These are phyloP conservation scores for Oreotrochilus melanogaster DNA, from an alignment of 2,113 vertebrate genomes.

Conservation along the genomic window DNA sequence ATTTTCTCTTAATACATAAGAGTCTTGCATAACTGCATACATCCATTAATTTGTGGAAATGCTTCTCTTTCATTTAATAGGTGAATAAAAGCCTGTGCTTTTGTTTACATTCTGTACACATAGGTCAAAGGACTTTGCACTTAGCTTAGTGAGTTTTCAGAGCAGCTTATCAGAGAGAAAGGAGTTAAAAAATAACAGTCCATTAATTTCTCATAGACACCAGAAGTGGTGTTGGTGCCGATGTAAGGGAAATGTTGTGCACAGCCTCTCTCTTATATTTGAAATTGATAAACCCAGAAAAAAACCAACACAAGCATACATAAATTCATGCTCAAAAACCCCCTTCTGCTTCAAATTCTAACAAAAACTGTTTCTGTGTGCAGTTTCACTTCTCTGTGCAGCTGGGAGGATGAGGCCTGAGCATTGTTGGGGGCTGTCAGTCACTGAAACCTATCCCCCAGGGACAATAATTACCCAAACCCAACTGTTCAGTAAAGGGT, in stretches of 20 bases:
- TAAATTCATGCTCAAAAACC: background rate
- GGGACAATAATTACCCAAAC: slow-evolving; percentile 28
- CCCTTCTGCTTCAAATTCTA: slow-evolving; percentile 13
- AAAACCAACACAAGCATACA: background rate
- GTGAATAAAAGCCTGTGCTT: background rate
- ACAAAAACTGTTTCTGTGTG: slow-evolving; percentile 47
- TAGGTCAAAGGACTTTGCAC: background rate
- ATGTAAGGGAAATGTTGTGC: slow-evolving; percentile 12
- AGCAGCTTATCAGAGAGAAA: background rate
- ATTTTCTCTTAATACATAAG: background rate
- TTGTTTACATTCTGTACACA: background rate
- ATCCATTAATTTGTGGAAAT: background rate
- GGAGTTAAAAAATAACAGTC: background rate
- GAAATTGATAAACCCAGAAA: slow-evolving; percentile 27
- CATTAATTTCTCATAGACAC: background rate
- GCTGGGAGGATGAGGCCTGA: background rate
- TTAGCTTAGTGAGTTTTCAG: background rate
- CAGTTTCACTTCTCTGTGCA: slow-evolving; percentile 19
- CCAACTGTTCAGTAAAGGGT: slow-evolving; percentile 32
- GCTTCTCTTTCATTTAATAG: background rate
- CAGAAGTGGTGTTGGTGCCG: background rate
- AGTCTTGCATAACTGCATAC: background rate
- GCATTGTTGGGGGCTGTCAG: slow-evolving; percentile 11
- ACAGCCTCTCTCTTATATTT: background rate
- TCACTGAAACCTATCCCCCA: background rate